Evolutionary conservation across 1,140 invertebrate genomes (phyloP), one percentile per base, ranked within the genome.

Genomic region (Ostrea edulis): DNA sequence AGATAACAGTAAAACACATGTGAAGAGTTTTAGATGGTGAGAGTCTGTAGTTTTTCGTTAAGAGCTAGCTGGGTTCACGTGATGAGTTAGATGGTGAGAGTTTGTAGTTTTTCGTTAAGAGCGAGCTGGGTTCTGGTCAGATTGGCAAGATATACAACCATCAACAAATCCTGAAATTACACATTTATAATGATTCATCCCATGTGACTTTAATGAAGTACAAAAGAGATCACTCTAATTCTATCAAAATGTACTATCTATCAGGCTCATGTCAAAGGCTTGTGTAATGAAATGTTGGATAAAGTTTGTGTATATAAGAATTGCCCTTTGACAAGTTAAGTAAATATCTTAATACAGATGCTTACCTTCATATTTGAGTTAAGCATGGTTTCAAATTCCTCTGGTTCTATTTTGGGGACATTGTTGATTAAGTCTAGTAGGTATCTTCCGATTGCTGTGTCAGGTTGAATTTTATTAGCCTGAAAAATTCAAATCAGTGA

Each of bases 101-200:
- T 85, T 52, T 85, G 86, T 52, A 99, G 96, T 95, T 99, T 99
- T 95, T 99, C 98, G 94, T 99, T 99, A 29, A 99, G 96, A 93
- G 98, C 97, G 90, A 99, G 96, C 95, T 99, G 98, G 9, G 98
- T 98, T 95, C 98, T 98, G 90, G 98, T 98, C n/a, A 99, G 96
- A 94, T 99, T 98, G 11, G 98, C 97, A 44, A 99, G 96, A 62
- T 98, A 98, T 90, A 98, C 97, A 82, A 99, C 98, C 98, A 99
- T 99, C 71, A 99, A 95, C 88, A 99, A 96, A 96, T 99, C 98
- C 96, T 97, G 95, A 17, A 94, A 94, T 89, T 91, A 92, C 89
- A 89, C 93, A 91, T 89, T 83, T 35, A 82, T 20, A 58, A 44
- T 44, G 35, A 44, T 44, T 44, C 35, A 44, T 44, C 5, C 35